phyloP scores from a whole-genome alignment of 2,797 vertebrate species.

The Distichodus sexfasciatus region DNA sequence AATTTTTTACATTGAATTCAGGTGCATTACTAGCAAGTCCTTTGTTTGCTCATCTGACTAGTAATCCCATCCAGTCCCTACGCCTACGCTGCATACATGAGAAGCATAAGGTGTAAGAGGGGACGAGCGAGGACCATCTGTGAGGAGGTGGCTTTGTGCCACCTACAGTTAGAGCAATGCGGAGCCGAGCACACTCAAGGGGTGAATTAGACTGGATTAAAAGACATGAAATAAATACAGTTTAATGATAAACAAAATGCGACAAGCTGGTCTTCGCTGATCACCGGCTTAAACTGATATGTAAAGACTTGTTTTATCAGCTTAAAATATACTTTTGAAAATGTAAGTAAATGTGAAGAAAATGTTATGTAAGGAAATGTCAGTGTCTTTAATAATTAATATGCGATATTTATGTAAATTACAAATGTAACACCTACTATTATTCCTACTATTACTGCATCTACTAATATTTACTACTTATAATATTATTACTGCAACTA shows the following conservation, averaged over 20 bases:
- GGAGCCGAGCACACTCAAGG: neutral
- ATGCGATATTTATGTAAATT: too few relatives aligned
- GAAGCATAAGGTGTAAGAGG: conserved; percentile 33
- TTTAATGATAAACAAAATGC: neutral
- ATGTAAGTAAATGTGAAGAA: too few relatives aligned
- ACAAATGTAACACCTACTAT: too few relatives aligned
- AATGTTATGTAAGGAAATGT: too few relatives aligned
- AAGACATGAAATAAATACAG: neutral
- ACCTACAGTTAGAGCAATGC: conserved; percentile 25
- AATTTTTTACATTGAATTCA: neutral
- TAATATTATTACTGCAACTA: too few relatives aligned
- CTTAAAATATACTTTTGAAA: too few relatives aligned
- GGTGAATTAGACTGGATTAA: neutral
- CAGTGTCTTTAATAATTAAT: too few relatives aligned
- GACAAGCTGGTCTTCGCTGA: too few relatives aligned
- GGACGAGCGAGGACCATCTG: conserved; percentile 38
- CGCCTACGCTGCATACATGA: conserved; percentile 11
- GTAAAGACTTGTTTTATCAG: too few relatives aligned
- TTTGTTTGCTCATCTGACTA: neutral
- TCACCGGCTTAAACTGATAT: too few relatives aligned
- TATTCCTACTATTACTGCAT: too few relatives aligned
- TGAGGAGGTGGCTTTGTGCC: conserved; percentile 37
- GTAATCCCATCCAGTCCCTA: conserved; percentile 10
- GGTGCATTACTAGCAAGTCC: neutral
- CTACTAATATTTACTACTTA: too few relatives aligned